phyloP scores from a whole-genome alignment of 2,888 invertebrate genomes.

The Philaethria dido region DNA sequence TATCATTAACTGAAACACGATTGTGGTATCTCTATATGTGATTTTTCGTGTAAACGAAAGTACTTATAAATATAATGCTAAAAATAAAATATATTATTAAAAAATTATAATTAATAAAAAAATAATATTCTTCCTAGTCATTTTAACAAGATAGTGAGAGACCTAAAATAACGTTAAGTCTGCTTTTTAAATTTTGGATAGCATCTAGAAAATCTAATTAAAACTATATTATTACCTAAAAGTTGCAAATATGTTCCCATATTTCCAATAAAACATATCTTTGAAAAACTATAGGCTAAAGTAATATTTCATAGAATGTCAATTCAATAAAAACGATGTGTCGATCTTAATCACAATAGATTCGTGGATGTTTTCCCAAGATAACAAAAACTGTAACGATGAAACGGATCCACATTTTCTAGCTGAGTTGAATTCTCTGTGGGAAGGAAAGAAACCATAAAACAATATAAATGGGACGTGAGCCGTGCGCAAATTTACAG shows the following conservation, averaged over 20 bases:
- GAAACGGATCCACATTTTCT: constrained; percentile 65
- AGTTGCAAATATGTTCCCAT: too few relatives aligned
- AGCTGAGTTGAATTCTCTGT: constrained; percentile 58
- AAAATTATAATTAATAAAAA: too few relatives aligned
- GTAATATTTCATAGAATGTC: constrained; percentile 12
- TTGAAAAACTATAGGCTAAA: not conserved
- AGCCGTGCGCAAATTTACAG: constrained; percentile 53
- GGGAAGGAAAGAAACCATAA: constrained; percentile 73
- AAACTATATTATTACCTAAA: too few relatives aligned
- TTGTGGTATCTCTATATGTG: too few relatives aligned
- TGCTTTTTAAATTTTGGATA: too few relatives aligned
- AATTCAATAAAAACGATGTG: constrained; percentile 36
- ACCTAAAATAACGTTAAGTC: too few relatives aligned
- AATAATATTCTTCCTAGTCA: too few relatives aligned
- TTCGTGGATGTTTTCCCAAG: constrained; percentile 43
- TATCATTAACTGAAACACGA: not conserved
- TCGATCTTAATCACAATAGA: constrained; percentile 42
- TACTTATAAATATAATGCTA: too few relatives aligned
- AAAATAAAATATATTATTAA: too few relatives aligned
- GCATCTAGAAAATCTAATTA: too few relatives aligned
- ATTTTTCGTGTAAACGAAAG: too few relatives aligned
- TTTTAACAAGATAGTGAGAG: too few relatives aligned
- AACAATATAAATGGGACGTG: constrained; percentile 79
- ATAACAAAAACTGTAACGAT: constrained; percentile 60
- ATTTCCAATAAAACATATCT: not conserved